Percentiles rank a stretch among this genome's conserved stretches.
These are phyloP conservation scores for Drosophila histrio DNA, from an alignment of 2,888 invertebrate species.

Conservation along the genomic window DNA sequence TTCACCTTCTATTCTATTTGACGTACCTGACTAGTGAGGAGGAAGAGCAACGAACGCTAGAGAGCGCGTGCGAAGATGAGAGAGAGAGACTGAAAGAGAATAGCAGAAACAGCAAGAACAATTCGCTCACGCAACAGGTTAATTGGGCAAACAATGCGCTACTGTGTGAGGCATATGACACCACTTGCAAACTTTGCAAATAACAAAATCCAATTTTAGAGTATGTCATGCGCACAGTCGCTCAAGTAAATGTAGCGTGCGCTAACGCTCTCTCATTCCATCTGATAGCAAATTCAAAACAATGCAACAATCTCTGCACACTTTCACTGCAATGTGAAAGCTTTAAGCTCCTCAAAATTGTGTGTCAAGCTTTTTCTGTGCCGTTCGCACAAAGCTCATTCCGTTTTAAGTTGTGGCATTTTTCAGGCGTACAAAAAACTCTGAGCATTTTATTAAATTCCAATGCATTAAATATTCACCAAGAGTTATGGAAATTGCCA, in stretches of 20 bases:
- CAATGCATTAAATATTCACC: slow-evolving; percentile 7
- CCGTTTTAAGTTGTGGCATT: slow-evolving; percentile 64
- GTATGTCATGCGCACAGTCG: slow-evolving; percentile 56
- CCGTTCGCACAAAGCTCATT: slow-evolving; percentile 56
- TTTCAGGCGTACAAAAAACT: slow-evolving; percentile 65
- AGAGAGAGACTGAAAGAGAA: slow-evolving; percentile 12
- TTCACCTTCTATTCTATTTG: slow-evolving; percentile 27
- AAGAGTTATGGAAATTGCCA: slow-evolving; percentile 5
- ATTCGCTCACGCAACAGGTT: slow-evolving; percentile 69
- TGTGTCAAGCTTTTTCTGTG: slow-evolving; percentile 35
- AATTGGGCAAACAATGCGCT: slow-evolving; percentile 44
- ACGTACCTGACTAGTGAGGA: slow-evolving; percentile 30
- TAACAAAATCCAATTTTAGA: background rate
- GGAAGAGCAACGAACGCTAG: slow-evolving; percentile 24
- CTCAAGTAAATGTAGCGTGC: slow-evolving; percentile 11
- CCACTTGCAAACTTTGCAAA: slow-evolving; percentile 11
- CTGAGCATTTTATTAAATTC: slow-evolving; percentile 23
- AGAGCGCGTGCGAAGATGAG: background rate
- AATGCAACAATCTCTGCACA: slow-evolving; percentile 72
- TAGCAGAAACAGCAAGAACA: slow-evolving; percentile 3
- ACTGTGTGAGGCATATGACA: slow-evolving; percentile 32
- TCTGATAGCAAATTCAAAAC: slow-evolving; percentile 56
- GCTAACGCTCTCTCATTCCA: background rate
- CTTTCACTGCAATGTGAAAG: slow-evolving; percentile 63
- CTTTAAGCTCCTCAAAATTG: slow-evolving; percentile 35